These are phyloP conservation scores for Protobothrops flavoviridis DNA, from an alignment of 2,113 vertebrate species.

Conservation along the genomic window DNA sequence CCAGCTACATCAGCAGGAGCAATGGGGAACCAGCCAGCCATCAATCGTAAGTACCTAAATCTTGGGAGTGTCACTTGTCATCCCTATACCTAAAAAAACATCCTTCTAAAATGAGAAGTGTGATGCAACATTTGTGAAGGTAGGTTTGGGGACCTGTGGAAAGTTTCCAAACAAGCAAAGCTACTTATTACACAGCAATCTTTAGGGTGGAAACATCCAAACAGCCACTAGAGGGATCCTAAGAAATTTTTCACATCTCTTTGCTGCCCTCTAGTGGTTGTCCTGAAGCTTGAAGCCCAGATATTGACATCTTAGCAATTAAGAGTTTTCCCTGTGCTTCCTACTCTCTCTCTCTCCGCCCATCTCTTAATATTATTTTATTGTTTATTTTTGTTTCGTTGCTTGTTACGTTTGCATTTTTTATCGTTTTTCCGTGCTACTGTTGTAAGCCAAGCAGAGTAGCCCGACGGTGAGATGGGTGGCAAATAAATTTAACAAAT, in stretches of 20 bases:
- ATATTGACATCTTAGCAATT: neutral
- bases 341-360: too few species aligned
- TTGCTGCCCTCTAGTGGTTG: neutral
- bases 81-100: neutral
- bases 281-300: neutral
- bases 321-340: neutral
- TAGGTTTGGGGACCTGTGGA: too few species aligned
- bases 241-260: neutral
- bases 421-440: neutral
- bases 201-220: neutral
- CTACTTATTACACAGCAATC: neutral
- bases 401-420: neutral
- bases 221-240: neutral
- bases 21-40: slow-evolving; percentile 76
- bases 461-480: neutral
- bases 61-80: neutral
- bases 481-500: neutral
- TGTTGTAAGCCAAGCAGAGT: neutral
- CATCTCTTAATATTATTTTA: neutral
- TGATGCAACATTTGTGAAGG: too few species aligned
- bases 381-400: neutral
- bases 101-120: neutral
- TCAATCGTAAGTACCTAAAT: slow-evolving; percentile 76
- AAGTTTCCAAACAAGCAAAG: neutral
- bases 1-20: slow-evolving; percentile 81